Evolutionary conservation across 2,888 invertebrate species (phyloP), one percentile per base, ranked within the genome.

Genomic region (Scotopteryx bipunctaria): DNA sequence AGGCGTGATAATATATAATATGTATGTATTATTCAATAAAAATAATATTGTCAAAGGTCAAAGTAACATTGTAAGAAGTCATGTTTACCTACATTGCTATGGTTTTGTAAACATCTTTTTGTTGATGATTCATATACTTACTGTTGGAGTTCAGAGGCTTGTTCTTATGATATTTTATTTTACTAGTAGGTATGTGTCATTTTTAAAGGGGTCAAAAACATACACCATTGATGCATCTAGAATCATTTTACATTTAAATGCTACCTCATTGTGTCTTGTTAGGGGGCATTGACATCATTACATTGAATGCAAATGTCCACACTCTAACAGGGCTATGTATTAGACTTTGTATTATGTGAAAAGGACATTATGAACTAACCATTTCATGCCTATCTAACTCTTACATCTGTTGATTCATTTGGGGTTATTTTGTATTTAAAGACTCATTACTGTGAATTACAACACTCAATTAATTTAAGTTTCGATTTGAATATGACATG

Each of bases 281-380:
- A 38, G n/a, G 44, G 44, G 36, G 32, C 52, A 51, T 41, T 61
- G 71, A 76, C 75, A 72, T 82, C 79, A 80, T 51, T 45, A 55
- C 71, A 86, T 86, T 85, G 70, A 83, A 85, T 86, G 86, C 77
- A 69, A 85, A 86, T 83, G 15, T 31, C 14, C 14, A 1, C 19
- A 9, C 25, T 27, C 31, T 40, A 9, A 9, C 14, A 29, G 59
- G 46, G 8, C 15, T 16, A 5, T 44, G 17, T 51, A 36, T 52
- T n/a, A 36, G 48, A 44, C 55, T n/a, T n/a, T n/a, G n/a, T 40
- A 57, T 57, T 61, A 55, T 61, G 27, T 44, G 5, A 8, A 19
- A 32, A 4, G 29, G 29, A 23, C 36, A 32, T 53, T 31, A 31
- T 4, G 23, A 21, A 17, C 19, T 27, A 36, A 15, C 23, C 45